Evolutionary conservation across 2,113 vertebrate genomes (phyloP), one percentile per base, ranked within the genome.

Genomic region (Protobothrops flavoviridis): DNA sequence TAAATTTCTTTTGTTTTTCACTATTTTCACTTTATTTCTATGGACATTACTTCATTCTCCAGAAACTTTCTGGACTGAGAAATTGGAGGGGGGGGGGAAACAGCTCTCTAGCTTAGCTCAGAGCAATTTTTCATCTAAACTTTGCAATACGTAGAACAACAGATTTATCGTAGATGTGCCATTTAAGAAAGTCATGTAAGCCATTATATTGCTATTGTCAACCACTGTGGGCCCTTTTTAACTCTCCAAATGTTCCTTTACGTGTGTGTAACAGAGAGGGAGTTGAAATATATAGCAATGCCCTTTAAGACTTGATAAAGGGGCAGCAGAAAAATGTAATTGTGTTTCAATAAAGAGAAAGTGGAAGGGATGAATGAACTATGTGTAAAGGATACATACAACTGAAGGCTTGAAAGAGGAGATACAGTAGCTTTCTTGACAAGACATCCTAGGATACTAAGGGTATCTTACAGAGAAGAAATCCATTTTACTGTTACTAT

Each of bases 1-100:
- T 33, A 33, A 74, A 74, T 15, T 15, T 55, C 10, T 39, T 74
- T n/a, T 33, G 15, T 74, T 81, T 81, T 81, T 39, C 33, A 21
- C 69, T 81, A 39, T 39, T 81, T 81, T 39, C 33, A 45, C 20
- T 61, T 93, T 56, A 89, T 89, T 93, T 85, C 87, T 90, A 59
- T 85, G 88, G 39, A 55, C 88, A 50, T 90, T 90, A 90, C 85
- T 93, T 85, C 69, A 86, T 26, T 59, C 57, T 89, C 61, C 74
- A 88, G n/a, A 92, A 92, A 89, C 53, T 50, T 90, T 20, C 11
- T 90, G 69, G 29, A 85, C 59, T 89, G 69, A 85, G 88, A 92
- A 81, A 89, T 12, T 48, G 15, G 69, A 45, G 56, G n/a, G 48
- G 9, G 64, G 45, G 55, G 29, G 5, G 4, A 24, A 5, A 85